Evolutionary conservation across 2,797 vertebrate genomes (phyloP).

Genomic region (Lophius americanus): DNA sequence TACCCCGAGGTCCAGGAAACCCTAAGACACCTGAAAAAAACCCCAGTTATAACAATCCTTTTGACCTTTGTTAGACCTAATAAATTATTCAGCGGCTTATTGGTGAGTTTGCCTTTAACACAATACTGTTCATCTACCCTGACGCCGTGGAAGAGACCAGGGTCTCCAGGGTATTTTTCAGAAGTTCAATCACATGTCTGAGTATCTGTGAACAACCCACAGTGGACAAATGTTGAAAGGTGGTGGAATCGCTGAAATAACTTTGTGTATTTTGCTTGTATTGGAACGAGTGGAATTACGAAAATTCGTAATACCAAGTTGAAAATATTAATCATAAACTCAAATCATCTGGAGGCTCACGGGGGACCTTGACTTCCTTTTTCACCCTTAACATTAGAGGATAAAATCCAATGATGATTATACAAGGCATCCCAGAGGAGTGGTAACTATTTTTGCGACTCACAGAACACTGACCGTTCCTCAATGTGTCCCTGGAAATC

Average conservation of each 20-base stretch:
- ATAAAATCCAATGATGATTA: constrained; percentile 8
- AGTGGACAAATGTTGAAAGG: background rate
- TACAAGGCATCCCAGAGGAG: background rate
- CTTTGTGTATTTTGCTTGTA: background rate
- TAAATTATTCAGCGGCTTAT: background rate
- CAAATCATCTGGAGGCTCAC: constrained; percentile 64
- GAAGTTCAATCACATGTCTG: background rate
- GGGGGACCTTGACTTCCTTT: constrained; percentile 57
- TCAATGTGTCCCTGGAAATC: constrained; percentile 55
- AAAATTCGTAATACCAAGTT: background rate
- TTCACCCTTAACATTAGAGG: constrained; percentile 64
- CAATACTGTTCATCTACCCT: constrained; percentile 40
- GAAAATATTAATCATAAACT: constrained; percentile 23
- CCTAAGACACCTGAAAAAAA: constrained; percentile 57
- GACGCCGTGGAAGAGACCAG: constrained; percentile 51
- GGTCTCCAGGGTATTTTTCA: constrained; percentile 62
- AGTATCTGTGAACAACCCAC: constrained; percentile 43
- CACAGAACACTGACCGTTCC: constrained; percentile 37
- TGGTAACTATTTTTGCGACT: background rate
- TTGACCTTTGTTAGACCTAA: too few species aligned
- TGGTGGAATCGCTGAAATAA: background rate
- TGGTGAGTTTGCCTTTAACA: background rate
- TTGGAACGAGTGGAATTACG: background rate
- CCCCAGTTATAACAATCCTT: too few species aligned
- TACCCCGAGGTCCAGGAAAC: constrained; percentile 67